Percentiles rank a stretch among this genome's conserved stretches.
Conservation (phyloP, 2,888 invertebrate species). For the Drosophila paranaensis region DNA sequence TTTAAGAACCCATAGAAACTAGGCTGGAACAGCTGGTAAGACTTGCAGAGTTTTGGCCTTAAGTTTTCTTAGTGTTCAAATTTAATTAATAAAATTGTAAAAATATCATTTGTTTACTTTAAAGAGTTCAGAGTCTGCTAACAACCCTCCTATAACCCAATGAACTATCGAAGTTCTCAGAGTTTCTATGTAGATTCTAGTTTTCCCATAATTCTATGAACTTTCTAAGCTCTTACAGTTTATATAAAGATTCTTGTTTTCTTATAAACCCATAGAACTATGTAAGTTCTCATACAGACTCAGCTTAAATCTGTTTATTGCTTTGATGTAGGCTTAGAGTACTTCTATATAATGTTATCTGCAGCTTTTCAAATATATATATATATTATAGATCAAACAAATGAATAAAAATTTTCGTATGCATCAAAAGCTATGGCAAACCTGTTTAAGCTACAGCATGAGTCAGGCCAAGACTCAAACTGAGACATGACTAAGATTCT, state of each 20-base stretch:
- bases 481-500: conserved; percentile 1
- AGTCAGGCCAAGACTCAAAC: background rate
- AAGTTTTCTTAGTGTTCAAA: background rate
- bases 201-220: too few species aligned
- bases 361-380: background rate
- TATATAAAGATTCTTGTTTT: too few species aligned
- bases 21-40: background rate
- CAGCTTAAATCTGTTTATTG: too few species aligned
- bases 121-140: background rate
- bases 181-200: too few species aligned
- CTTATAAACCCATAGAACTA: too few species aligned
- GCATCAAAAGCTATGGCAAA: background rate
- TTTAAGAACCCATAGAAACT: background rate
- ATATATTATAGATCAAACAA: background rate
- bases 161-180: too few species aligned
- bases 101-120: conserved; percentile 1
- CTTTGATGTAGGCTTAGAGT: too few species aligned
- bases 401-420: background rate
- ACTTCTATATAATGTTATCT: too few species aligned
- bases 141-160: background rate
- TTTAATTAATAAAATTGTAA: background rate
- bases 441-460: background rate
- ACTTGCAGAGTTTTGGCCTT: too few species aligned
- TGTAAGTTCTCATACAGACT: too few species aligned
- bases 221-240: too few species aligned